These are phyloP conservation scores for Merops nubicus DNA, from an alignment of 2,113 vertebrate species.

Conservation along the genomic window DNA sequence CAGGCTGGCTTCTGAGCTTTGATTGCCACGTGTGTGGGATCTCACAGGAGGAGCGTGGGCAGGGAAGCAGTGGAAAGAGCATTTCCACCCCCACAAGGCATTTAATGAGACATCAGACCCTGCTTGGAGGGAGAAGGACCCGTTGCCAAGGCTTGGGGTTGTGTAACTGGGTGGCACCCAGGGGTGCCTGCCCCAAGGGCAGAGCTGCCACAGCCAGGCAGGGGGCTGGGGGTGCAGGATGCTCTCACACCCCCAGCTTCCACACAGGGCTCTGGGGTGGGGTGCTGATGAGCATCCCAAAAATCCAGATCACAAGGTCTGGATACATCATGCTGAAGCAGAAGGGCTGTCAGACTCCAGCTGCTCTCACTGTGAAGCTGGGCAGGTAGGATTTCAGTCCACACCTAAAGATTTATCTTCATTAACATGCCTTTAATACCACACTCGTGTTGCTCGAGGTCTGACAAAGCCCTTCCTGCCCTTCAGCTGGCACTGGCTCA, in stretches of 20 bases:
- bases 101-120: neutral
- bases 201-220: fast-evolving
- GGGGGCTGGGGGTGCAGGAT: neutral
- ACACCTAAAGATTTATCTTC: neutral
- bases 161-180: neutral
- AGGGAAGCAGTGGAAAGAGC: neutral
- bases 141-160: neutral
- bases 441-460: neutral
- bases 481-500: neutral
- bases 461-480: neutral
- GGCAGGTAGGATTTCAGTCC: neutral
- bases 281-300: neutral
- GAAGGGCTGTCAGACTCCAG: neutral
- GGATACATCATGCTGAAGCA: neutral
- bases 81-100: conserved; percentile 22
- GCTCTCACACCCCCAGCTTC: neutral
- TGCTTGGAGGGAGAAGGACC: neutral
- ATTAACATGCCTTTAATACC: neutral
- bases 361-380: neutral
- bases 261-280: fast-evolving
- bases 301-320: neutral
- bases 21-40: conserved; percentile 54
- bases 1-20: neutral
- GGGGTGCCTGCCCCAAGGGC: fast-evolving
- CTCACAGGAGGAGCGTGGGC: conserved; percentile 48